phyloP scores from a whole-genome alignment of 2,797 vertebrate genomes.

The Sebastes flavidus region DNA sequence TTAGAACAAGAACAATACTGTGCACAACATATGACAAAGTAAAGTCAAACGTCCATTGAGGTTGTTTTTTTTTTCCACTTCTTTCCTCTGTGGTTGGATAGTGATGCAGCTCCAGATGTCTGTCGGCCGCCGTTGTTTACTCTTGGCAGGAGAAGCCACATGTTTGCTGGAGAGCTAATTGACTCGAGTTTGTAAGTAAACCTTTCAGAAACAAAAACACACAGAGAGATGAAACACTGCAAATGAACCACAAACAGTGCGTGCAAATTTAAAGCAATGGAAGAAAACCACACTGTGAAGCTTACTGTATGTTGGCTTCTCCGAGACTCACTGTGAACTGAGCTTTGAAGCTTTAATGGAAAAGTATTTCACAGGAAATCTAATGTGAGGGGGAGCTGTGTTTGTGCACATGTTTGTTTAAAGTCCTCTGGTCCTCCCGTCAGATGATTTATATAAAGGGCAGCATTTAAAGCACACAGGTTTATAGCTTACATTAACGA shows the following conservation, averaged over 20 bases:
- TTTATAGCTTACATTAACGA: too few species aligned
- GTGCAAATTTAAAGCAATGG: not conserved
- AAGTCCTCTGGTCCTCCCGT: too few species aligned
- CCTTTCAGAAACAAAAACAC: not conserved
- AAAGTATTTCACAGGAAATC: not conserved
- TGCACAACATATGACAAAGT: not conserved
- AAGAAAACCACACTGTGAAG: not conserved
- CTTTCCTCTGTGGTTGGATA: not conserved
- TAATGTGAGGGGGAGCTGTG: too few species aligned
- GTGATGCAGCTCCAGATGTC: constrained; percentile 2
- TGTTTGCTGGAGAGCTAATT: constrained; percentile 24
- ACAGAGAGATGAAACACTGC: not conserved
- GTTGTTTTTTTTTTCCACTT: not conserved
- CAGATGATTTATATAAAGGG: too few species aligned
- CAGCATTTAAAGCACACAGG: too few species aligned
- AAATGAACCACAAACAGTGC: not conserved
- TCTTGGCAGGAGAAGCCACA: constrained; percentile 6
- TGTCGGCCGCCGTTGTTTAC: not conserved
- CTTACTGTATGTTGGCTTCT: not conserved
- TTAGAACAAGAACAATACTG: not conserved
- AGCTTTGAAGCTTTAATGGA: not conserved
- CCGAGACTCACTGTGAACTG: not conserved
- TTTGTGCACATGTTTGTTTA: too few species aligned
- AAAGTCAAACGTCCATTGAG: not conserved
- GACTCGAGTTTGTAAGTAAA: constrained; percentile 2